Conservation (phyloP, 2,113 vertebrate genomes). For the Lipotes vexillifer region DNA sequence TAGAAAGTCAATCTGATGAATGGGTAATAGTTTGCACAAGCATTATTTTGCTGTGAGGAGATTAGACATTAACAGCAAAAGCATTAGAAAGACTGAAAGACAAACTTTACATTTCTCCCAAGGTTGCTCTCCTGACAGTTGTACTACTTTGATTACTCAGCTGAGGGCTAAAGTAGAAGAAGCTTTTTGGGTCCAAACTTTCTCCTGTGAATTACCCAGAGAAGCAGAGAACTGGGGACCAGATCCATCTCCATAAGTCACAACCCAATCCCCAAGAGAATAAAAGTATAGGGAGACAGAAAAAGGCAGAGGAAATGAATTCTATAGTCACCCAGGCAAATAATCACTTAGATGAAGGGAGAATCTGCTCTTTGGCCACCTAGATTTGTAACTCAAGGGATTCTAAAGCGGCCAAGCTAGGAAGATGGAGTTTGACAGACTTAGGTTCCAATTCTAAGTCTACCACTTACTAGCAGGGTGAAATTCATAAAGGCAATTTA, state of each 20-base stretch:
- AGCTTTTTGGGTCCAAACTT: background rate
- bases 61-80: background rate
- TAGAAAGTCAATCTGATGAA: background rate
- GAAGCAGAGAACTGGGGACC: background rate
- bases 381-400: background rate
- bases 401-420: background rate
- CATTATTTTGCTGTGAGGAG: background rate
- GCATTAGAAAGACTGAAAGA: background rate
- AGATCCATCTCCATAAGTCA: background rate
- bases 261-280: background rate
- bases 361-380: background rate
- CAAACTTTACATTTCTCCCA: background rate
- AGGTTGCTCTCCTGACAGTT: background rate
- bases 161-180: background rate
- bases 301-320: background rate
- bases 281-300: background rate
- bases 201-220: background rate
- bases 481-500: background rate
- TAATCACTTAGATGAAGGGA: background rate
- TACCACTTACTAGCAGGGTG: background rate
- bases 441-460: background rate
- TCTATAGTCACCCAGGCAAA: background rate
- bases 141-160: background rate
- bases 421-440: background rate
- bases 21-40: background rate